A percentile compares a stretch with the other conserved stretches of the same genome.
phyloP scores from a whole-genome alignment of 2,888 invertebrate species.

The Chymomyza caudatula region DNA sequence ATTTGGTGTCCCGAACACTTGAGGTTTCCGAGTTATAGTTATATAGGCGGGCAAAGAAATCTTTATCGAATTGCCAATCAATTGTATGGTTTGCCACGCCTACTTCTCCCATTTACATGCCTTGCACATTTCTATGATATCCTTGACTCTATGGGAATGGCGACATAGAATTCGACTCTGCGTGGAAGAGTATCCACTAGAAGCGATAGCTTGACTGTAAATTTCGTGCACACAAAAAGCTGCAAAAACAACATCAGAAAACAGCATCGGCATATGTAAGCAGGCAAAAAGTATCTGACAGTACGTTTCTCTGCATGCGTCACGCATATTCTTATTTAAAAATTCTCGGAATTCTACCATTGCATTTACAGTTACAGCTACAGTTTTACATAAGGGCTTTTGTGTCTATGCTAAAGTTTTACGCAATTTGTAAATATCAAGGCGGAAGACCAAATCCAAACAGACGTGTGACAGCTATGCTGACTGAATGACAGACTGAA shows the following conservation, averaged over 20 bases:
- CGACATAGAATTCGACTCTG: no score
- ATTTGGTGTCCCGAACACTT: no score
- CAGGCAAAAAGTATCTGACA: slow-evolving; percentile 32
- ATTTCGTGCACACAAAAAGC: neutral
- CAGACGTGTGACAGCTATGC: slow-evolving; percentile 3
- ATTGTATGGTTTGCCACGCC: no score
- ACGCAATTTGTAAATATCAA: slow-evolving; percentile 4
- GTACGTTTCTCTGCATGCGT: neutral
- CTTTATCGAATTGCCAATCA: no score
- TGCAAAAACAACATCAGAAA: slow-evolving; percentile 1
- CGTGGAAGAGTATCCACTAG: no score
- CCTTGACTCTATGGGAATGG: no score
- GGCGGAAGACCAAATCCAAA: slow-evolving; percentile 1
- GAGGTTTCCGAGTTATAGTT: no score
- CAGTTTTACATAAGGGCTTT: neutral
- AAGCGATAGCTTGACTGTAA: neutral
- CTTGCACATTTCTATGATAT: no score
- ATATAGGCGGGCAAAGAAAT: no score
- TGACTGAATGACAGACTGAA: slow-evolving; percentile 9
- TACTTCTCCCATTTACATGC: no score
- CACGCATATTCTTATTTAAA: neutral
- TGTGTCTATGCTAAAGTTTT: neutral
- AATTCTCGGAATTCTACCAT: neutral
- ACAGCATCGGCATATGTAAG: slow-evolving; percentile 35
- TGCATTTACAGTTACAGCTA: neutral